These are phyloP conservation scores for Morphnarchus princeps DNA, from an alignment of 2,113 vertebrate genomes.

Conservation along the genomic window DNA sequence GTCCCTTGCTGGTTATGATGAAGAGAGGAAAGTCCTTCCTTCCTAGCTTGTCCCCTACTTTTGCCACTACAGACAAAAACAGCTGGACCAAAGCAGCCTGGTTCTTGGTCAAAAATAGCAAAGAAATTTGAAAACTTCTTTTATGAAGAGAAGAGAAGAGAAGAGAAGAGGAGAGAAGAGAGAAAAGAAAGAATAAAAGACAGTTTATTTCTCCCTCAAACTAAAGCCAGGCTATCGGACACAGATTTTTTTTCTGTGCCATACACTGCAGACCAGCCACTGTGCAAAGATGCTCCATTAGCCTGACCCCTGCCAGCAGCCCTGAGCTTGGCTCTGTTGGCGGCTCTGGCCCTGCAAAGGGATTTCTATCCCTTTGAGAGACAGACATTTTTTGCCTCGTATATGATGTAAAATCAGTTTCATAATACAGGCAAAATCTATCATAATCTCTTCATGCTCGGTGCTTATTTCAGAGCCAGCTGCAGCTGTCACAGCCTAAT, in stretches of 20 bases:
- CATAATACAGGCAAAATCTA: conserved; percentile 71
- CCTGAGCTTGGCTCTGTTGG: background rate
- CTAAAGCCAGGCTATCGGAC: background rate
- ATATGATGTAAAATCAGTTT: conserved; percentile 67
- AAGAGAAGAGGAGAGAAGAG: no score
- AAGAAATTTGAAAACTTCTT: background rate
- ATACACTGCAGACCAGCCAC: background rate
- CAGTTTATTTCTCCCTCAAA: background rate
- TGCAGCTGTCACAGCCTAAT: conserved; percentile 73
- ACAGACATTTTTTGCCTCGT: conserved; percentile 8
- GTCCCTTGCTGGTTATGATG: background rate
- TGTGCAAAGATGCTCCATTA: background rate
- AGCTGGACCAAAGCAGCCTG: background rate
- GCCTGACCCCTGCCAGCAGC: background rate
- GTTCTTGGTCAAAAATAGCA: background rate
- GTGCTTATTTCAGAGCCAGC: conserved; percentile 60
- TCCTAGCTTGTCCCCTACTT: background rate
- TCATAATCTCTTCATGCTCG: conserved; percentile 64
- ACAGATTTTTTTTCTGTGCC: background rate
- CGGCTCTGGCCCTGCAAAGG: background rate
- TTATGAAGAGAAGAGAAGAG: background rate
- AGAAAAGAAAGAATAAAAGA: background rate
- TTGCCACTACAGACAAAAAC: background rate
- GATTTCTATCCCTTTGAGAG: conserved; percentile 41
- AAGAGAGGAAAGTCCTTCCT: background rate